Percentiles rank a stretch among this genome's conserved stretches.
Evolutionary conservation across 1,140 invertebrate genomes (phyloP).

Genomic region (Scaptomyza pallida): DNA sequence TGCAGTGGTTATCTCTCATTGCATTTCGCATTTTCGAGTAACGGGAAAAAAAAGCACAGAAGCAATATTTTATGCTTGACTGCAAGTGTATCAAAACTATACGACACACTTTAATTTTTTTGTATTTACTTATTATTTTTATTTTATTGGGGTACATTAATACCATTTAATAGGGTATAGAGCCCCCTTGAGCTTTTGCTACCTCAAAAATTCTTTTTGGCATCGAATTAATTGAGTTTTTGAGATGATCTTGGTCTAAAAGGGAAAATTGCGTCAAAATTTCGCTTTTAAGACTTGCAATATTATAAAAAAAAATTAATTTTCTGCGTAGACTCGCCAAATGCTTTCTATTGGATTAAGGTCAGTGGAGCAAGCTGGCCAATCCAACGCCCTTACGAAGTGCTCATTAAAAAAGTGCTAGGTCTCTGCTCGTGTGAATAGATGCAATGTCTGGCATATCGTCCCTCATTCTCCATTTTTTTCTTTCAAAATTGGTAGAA

Average conservation of each 20-base stretch:
- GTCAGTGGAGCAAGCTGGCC: background rate
- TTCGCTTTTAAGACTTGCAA: too few relatives aligned
- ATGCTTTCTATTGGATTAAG: background rate
- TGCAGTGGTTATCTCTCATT: background rate
- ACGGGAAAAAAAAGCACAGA: background rate
- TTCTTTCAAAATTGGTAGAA: background rate
- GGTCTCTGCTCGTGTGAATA: background rate
- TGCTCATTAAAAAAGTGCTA: background rate
- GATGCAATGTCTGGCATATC: background rate
- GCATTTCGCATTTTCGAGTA: background rate
- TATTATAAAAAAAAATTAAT: too few relatives aligned
- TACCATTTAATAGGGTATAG: background rate
- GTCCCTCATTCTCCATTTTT: background rate
- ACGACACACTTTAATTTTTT: background rate
- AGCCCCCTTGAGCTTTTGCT: too few relatives aligned
- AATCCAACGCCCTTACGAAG: background rate
- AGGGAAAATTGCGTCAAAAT: too few relatives aligned
- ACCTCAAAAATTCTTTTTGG: background rate
- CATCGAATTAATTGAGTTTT: too few relatives aligned
- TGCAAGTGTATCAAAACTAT: too few relatives aligned
- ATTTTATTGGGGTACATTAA: background rate
- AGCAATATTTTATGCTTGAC: background rate
- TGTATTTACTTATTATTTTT: background rate
- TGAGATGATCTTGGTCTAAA: too few relatives aligned
- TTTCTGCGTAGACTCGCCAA: too few relatives aligned